Percentiles rank a stretch among this genome's conserved stretches.
Evolutionary conservation across 2,888 invertebrate species (phyloP).

Genomic region (Halocaridina rubra): DNA sequence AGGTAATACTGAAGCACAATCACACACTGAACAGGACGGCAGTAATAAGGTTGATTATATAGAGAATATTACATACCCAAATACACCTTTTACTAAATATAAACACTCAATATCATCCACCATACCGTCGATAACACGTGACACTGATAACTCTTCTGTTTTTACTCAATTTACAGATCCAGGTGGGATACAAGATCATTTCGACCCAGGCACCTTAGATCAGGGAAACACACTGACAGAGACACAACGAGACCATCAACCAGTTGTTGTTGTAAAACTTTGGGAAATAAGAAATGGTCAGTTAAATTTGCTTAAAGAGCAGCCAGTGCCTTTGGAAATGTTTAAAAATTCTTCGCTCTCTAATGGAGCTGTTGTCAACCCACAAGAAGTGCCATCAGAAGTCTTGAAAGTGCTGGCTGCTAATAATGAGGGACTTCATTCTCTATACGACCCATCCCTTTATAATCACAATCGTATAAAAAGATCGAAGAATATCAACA

Average conservation of each 20-base stretch:
- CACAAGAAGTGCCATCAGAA: neutral
- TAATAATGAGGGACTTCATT: neutral
- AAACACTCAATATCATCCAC: neutral
- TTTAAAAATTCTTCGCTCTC: neutral
- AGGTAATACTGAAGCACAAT: no score
- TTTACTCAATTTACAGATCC: neutral
- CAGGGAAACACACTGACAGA: neutral
- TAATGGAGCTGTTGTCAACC: conserved; percentile 29
- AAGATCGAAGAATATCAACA: no score
- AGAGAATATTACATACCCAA: no score
- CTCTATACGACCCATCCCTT: neutral
- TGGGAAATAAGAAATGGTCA: conserved; percentile 18
- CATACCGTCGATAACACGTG: neutral
- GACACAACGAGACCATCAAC: neutral
- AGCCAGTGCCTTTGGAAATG: neutral
- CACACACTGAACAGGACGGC: no score
- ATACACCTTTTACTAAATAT: no score
- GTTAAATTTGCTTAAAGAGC: neutral
- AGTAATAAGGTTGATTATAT: no score
- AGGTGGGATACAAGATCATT: neutral
- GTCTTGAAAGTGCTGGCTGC: conserved; percentile 2
- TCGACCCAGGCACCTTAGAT: neutral
- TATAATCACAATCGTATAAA: neutral
- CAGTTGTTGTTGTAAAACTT: conserved; percentile 12
- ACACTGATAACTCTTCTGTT: neutral